Base-by-base conservation (phyloP, 2,888 invertebrate species). In the Glaucopsyche alexis region DNA sequence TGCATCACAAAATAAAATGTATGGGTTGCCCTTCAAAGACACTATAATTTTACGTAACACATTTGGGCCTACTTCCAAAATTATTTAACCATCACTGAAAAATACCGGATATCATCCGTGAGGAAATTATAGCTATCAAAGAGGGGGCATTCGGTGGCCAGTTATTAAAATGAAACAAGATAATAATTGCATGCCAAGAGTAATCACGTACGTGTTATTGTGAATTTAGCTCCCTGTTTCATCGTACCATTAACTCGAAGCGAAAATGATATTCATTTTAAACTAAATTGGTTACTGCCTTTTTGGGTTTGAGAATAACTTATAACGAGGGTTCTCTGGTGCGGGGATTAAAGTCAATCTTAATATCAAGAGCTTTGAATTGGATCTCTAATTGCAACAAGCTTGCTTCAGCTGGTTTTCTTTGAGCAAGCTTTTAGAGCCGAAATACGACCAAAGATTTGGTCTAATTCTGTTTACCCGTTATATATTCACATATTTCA, bases 121-220 rank as follows among this genome's bases (percentile, higher is more conserved):
- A 42, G 66, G 42, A 16, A 66, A n/a, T 66, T 16, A 66, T 66
- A 66, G 42, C 40, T 66, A 66, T 66, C 65, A 40, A 65, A 64
- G 16, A 4, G 13, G 29, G n/a, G n/a, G 13, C n/a, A 42, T 42
- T 66, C 11, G 66, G 66, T 42, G 42, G 42, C 42, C 66, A 66
- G 40, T 66, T 42, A 66, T 66, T 66, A 66, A 66, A 66, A 66
- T 66, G 40, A 66, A 66, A 66, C 40, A 42, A 66, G 66, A 42
- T 42, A 66, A 66, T 42, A 66, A 66, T 42, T 40, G 42, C 66
- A 42, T 60, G 42, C 8, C 42, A 42, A 42, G 66, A 42, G 66
- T 42, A 66, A 42, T 16, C 66, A 66, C 42, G n/a, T 16, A 42
- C 66, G 42, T 66, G 66, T 66, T 42, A 66, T 42, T 14, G 66